A percentile compares a stretch with the other conserved stretches of the same genome.
These are phyloP conservation scores for Nymphalis io DNA, from an alignment of 1,140 invertebrate genomes.

Conservation along the genomic window DNA sequence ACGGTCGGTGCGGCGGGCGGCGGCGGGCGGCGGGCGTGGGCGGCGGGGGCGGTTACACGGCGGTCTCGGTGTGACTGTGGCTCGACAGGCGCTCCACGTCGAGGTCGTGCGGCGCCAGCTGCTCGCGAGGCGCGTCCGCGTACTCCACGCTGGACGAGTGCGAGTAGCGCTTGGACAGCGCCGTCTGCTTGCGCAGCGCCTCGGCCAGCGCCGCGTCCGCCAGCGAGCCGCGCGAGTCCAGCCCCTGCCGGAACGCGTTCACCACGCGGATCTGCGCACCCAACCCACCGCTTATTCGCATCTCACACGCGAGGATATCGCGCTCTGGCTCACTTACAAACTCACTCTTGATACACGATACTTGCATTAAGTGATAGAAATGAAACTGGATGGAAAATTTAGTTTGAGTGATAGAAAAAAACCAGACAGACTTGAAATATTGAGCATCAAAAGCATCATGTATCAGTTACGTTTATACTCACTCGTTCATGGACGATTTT, in stretches of 20 bases:
- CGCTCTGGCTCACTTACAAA: conserved; percentile 29
- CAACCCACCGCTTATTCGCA: conserved; percentile 29
- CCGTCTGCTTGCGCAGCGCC: conserved; percentile 94
- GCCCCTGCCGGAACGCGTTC: conserved; percentile 99
- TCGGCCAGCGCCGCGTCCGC: conserved; percentile 93
- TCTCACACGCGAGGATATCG: conserved; percentile 27
- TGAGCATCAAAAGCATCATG: not conserved
- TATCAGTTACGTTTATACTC: not conserved
- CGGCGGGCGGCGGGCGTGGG: conserved; percentile 41
- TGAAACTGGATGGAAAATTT: no score
- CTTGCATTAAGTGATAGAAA: not conserved
- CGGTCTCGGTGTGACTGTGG: conserved; percentile 95
- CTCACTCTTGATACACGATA: conserved; percentile 14
- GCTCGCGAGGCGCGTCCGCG: conserved; percentile 90
- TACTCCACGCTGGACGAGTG: conserved; percentile 94
- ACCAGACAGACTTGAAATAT: not conserved
- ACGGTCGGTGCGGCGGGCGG: conserved; percentile 41
- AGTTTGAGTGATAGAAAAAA: no score
- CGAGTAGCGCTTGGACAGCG: conserved; percentile 92
- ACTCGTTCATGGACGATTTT: conserved; percentile 10
- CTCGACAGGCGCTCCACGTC: conserved; percentile 94
- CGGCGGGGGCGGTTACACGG: conserved; percentile 85
- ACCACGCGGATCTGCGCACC: conserved; percentile 94
- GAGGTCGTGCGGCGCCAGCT: conserved; percentile 92
- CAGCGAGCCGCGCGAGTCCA: conserved; percentile 96